Conservation (phyloP, 2,113 vertebrate species). For the Athene cunicularia region DNA sequence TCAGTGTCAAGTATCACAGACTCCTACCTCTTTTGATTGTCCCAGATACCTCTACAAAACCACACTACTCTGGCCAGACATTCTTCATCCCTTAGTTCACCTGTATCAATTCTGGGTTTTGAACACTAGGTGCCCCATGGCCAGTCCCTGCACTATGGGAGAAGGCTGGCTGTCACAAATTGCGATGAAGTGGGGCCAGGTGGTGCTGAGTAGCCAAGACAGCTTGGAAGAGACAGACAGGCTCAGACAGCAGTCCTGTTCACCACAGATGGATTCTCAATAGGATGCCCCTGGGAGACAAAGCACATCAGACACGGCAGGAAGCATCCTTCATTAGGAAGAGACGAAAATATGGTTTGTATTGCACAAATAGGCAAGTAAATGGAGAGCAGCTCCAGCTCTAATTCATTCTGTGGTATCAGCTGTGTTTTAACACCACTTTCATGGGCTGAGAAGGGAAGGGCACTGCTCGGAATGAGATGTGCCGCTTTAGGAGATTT, state of each 20-base stretch:
- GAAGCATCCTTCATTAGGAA: background rate
- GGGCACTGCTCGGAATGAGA: background rate
- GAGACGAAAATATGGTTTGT: background rate
- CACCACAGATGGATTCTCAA: background rate
- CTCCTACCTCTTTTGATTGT: background rate
- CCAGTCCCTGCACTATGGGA: background rate
- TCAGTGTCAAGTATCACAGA: too few species aligned
- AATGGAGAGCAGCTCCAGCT: background rate
- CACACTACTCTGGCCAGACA: background rate
- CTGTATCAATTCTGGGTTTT: background rate
- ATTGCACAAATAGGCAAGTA: background rate
- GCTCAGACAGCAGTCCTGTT: background rate
- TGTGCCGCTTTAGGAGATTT: background rate
- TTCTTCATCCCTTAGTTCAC: background rate
- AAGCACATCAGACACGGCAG: background rate
- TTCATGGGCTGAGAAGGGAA: background rate
- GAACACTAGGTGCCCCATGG: background rate
- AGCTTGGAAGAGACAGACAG: background rate
- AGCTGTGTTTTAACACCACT: background rate
- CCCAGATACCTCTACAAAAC: background rate
- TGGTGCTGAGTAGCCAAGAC: background rate
- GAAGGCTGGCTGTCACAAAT: background rate
- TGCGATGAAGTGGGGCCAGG: rapidly evolving
- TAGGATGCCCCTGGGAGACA: background rate
- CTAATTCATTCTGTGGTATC: background rate